These are phyloP conservation scores for Aeoliscus strigatus DNA, from an alignment of 2,797 vertebrate genomes.

Conservation along the genomic window DNA sequence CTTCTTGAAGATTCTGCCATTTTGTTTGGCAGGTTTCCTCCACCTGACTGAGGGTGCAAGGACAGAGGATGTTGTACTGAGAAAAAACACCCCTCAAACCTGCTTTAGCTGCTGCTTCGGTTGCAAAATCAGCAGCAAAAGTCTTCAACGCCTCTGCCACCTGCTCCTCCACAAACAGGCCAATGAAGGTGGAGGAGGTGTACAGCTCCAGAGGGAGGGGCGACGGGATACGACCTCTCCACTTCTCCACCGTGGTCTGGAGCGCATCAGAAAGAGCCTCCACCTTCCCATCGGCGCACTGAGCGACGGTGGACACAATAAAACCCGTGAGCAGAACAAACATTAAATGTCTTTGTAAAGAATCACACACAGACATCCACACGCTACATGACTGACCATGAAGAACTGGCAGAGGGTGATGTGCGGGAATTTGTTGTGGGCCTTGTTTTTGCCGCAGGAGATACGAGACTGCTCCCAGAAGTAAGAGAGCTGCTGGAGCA, in stretches of 20 bases:
- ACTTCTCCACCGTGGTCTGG: slow-evolving; percentile 83
- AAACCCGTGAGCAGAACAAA: not conserved
- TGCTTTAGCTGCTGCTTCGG: slow-evolving; percentile 87
- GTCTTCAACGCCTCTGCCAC: slow-evolving; percentile 90
- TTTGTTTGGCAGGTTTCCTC: too few relatives aligned
- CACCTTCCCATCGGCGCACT: slow-evolving; percentile 94
- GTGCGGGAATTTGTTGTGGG: slow-evolving; percentile 98
- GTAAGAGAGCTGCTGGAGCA: slow-evolving; percentile 91
- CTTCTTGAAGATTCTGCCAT: too few relatives aligned
- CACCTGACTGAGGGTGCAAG: not conserved
- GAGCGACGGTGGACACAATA: slow-evolving; percentile 8
- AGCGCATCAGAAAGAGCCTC: slow-evolving; percentile 89
- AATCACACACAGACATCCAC: not conserved
- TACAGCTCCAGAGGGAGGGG: slow-evolving; percentile 93
- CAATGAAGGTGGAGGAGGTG: slow-evolving; percentile 93
- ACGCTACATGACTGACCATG: slow-evolving; percentile 76
- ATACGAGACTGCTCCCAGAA: slow-evolving; percentile 97
- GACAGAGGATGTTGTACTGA: too few relatives aligned
- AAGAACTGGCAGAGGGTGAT: slow-evolving; percentile 99
- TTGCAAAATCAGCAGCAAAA: slow-evolving; percentile 90
- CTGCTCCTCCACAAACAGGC: slow-evolving; percentile 97
- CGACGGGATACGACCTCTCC: slow-evolving; percentile 86
- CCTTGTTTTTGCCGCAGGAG: slow-evolving; percentile 96
- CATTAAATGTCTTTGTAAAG: too few relatives aligned
- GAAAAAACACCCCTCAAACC: slow-evolving; percentile 68